phyloP scores from a whole-genome alignment of 2,888 invertebrate species.

The Zygaena filipendulae region DNA sequence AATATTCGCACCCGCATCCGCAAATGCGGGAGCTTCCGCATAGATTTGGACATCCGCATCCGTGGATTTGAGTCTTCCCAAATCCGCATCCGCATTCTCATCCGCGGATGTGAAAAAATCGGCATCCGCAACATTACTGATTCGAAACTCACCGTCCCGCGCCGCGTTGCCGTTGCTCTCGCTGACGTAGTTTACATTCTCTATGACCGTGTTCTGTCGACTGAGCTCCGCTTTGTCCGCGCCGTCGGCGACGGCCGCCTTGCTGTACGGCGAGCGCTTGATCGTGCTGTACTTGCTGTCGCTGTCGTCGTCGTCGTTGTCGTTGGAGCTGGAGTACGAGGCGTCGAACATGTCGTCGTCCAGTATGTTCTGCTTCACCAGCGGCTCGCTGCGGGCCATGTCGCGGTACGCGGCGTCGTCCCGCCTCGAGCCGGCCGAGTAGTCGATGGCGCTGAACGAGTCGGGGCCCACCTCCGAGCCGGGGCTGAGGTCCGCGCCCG shows the following conservation, averaged over 20 bases:
- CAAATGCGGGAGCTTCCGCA: too few species aligned
- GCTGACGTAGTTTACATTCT: constrained; percentile 56
- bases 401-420: constrained; percentile 34
- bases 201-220: constrained; percentile 61
- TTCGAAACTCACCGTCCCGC: constrained; percentile 35
- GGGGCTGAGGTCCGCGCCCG: constrained; percentile 46
- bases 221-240: constrained; percentile 39
- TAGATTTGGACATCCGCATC: too few species aligned
- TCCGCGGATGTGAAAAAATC: too few species aligned
- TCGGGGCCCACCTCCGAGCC: constrained; percentile 44
- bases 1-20: too few species aligned
- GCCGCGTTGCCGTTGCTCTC: constrained; percentile 51
- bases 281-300: constrained; percentile 79
- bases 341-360: constrained; percentile 64
- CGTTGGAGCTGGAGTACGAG: constrained; percentile 60
- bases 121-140: too few species aligned
- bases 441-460: constrained; percentile 49
- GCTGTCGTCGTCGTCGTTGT: constrained; percentile 71
- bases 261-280: constrained; percentile 74
- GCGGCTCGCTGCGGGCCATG: constrained; percentile 50
- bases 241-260: constrained; percentile 40
- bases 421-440: constrained; percentile 26
- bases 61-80: too few species aligned
- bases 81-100: background rate
- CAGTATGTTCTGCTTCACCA: constrained; percentile 62